Conservation (phyloP, 2,797 vertebrate genomes). For the Cyclopterus lumpus region DNA sequence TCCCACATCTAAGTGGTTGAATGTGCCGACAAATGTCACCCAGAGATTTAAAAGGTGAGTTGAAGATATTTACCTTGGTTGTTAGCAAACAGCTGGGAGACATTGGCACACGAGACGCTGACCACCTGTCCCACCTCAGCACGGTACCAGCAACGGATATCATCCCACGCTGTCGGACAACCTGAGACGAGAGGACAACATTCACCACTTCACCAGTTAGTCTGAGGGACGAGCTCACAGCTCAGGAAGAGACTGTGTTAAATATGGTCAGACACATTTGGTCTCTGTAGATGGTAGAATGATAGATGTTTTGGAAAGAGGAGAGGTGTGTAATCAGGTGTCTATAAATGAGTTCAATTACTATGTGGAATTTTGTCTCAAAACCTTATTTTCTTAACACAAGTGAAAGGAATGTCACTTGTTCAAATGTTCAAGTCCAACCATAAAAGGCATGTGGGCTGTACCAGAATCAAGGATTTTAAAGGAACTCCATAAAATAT, state of each 20-base stretch:
- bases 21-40: neutral
- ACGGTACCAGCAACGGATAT: conserved; percentile 78
- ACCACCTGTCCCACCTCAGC: conserved; percentile 79
- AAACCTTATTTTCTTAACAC: neutral
- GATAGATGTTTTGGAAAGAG: neutral
- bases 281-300: neutral
- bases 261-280: neutral
- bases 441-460: neutral
- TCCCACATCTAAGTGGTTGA: neutral
- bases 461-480: neutral
- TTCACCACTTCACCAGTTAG: neutral
- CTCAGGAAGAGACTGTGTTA: neutral
- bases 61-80: conserved; percentile 73
- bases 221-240: neutral
- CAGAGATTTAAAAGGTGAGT: neutral
- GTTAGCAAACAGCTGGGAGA: conserved; percentile 78
- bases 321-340: neutral
- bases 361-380: neutral
- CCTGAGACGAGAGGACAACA: conserved; percentile 58
- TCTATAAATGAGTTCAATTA: neutral
- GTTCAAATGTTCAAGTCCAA: neutral
- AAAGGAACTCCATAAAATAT: neutral
- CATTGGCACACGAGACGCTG: conserved; percentile 77
- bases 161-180: conserved; percentile 80
- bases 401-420: neutral